phyloP scores from a whole-genome alignment of 2,797 vertebrate genomes.

The Alca torda region DNA sequence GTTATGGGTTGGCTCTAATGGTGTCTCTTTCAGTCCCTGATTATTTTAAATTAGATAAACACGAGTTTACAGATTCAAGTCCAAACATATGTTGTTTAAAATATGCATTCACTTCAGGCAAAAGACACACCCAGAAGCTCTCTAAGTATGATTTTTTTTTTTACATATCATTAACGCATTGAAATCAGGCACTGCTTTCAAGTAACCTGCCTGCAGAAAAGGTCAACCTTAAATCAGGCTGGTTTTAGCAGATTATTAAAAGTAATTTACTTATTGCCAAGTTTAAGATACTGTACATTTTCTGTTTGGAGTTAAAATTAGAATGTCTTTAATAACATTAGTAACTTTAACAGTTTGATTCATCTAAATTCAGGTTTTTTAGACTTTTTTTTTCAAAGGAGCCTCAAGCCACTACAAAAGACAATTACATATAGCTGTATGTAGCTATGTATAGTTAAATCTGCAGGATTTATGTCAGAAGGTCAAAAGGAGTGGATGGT shows the following conservation, averaged over 20 bases:
- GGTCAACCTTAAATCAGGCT: neutral
- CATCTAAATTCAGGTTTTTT: neutral
- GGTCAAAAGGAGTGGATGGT: neutral
- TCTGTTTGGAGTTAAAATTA: neutral
- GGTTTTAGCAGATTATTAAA: neutral
- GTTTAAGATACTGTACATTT: neutral
- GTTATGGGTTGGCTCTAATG: neutral
- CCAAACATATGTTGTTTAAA: slow-evolving; percentile 27
- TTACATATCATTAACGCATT: neutral
- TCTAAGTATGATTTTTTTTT: neutral
- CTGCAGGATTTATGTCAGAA: slow-evolving; percentile 10
- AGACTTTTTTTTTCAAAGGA: neutral
- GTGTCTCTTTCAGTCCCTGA: neutral
- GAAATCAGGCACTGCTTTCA: slow-evolving; percentile 10
- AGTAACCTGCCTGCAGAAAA: slow-evolving; percentile 8
- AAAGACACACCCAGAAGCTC: slow-evolving; percentile 41
- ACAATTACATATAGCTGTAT: neutral
- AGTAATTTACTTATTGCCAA: neutral
- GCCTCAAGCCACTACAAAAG: neutral
- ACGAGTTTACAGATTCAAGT: neutral
- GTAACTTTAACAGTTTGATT: neutral
- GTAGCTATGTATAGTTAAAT: neutral
- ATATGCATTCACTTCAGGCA: slow-evolving; percentile 40
- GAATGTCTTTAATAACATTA: neutral
- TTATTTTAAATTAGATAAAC: slow-evolving; percentile 33